A percentile compares a stretch with the other conserved stretches of the same genome.
Conservation (phyloP, 2,888 invertebrate species). For the Cantharis rustica region DNA sequence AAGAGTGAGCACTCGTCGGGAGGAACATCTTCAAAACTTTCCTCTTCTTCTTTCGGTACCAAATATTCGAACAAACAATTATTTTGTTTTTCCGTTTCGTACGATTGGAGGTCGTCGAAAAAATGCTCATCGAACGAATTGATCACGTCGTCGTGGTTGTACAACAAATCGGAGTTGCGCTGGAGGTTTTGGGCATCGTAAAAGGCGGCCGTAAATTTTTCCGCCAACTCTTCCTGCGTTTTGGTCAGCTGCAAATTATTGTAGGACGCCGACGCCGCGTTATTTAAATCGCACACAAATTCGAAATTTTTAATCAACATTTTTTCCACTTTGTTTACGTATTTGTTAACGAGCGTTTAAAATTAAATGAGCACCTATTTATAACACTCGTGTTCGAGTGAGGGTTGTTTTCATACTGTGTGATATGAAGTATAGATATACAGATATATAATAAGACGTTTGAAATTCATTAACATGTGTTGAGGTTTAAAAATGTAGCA, state of each 20-base stretch:
- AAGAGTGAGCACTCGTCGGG: conserved; percentile 30
- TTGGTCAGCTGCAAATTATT: conserved; percentile 27
- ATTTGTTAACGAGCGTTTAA: background rate
- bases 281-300: conserved; percentile 1
- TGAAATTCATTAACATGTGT: conserved; percentile 31
- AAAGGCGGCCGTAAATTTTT: conserved; percentile 55
- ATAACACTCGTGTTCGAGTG: conserved; percentile 16
- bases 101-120: conserved; percentile 32
- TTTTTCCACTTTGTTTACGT: background rate
- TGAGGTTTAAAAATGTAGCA: conserved; percentile 30
- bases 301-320: conserved; percentile 17
- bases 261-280: background rate
- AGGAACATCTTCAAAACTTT: conserved; percentile 20
- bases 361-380: background rate
- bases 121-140: conserved; percentile 44
- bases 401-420: conserved; percentile 30
- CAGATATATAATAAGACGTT: conserved; percentile 25
- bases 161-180: conserved; percentile 20
- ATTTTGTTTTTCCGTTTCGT: conserved; percentile 16
- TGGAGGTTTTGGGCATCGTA: conserved; percentile 50
- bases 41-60: conserved; percentile 15
- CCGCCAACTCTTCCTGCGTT: conserved; percentile 52
- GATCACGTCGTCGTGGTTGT: conserved; percentile 38
- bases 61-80: conserved; percentile 31
- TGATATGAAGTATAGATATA: conserved; percentile 15